Evolutionary conservation across 2,888 invertebrate species (phyloP).

Genomic region (Phengaris alcon): DNA sequence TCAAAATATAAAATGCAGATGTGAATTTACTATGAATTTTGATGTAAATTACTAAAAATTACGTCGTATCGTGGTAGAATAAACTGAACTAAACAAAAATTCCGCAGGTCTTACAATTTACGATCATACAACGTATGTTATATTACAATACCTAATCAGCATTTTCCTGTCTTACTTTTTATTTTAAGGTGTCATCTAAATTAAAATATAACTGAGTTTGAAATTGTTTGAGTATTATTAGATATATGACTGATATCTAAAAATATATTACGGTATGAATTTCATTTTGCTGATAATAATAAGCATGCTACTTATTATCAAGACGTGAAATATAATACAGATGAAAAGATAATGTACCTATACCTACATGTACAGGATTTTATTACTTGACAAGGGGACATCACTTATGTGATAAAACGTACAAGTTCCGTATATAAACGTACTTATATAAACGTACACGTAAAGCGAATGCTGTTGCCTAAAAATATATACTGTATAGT

Average conservation of each 20-base stretch:
- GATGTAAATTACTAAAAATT: neutral
- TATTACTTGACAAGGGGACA: too few species aligned
- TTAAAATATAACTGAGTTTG: neutral
- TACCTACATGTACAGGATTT: too few species aligned
- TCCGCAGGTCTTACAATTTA: neutral
- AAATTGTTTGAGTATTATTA: neutral
- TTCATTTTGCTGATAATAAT: too few species aligned
- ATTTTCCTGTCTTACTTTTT: neutral
- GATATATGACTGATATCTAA: neutral
- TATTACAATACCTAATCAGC: conserved; percentile 5
- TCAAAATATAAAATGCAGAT: neutral
- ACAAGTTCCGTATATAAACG: too few species aligned
- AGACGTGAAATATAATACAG: too few species aligned
- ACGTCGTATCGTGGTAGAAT: neutral
- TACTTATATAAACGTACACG: too few species aligned
- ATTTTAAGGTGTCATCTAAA: neutral
- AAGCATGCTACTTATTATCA: too few species aligned
- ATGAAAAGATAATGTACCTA: too few species aligned
- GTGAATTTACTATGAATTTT: neutral
- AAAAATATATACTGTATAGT: too few species aligned
- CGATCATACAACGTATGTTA: neutral
- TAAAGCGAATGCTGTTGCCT: too few species aligned
- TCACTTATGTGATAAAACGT: too few species aligned
- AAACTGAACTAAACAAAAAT: neutral
- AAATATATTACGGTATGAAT: too few species aligned